Base-by-base conservation (phyloP, 1,140 invertebrate species). In the Sipha flava region DNA sequence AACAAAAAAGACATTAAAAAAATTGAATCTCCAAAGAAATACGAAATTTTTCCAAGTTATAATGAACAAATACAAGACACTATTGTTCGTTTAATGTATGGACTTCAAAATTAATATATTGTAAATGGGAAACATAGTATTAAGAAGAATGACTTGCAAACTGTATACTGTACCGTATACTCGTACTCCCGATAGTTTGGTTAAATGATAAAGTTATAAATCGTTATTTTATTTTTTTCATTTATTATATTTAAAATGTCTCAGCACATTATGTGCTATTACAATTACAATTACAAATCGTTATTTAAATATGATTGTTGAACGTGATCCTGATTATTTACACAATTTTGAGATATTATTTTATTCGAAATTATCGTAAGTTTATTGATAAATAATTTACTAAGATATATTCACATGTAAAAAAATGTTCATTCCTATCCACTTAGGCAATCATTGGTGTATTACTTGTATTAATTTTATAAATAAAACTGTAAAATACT, bases 381-480 rank as follows among this genome's bases (percentile, higher is more conserved):
- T 77, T 40, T 10, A 29, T 14, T 3, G 1, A 29, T 68, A 26
- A 29, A 45, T 29, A 29, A 23, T 70, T 47, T 7, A 29, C 9
- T 29, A 29, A n/a, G 45, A 4, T 47, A 29, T 18, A 18, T 10
- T 0, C 85, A 85, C 89, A 2, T 88, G 92, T 82, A 92, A 97
- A 83, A n/a, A 96, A 14, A 86, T 98, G 26, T 86, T 97, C 7
- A 89, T 98, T 21, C 97, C 98, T 0, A 91, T 99, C 37, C 97
- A 99, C 87, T 87, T 98, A 29, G 93, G 93, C 2, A 91, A 97
- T 80, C 98, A 99, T 86, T 99, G 98, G 98, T 98, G 96, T 85
- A 88, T 99, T 87, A 92, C 94, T 21, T 89, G 95, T n/a, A 90
- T 98, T 1, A 91, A 98, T 85, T 91, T 98, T 82, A 87, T 90